These are phyloP conservation scores for Gambelia wislizenii DNA, from an alignment of 2,797 vertebrate species.

Conservation along the genomic window DNA sequence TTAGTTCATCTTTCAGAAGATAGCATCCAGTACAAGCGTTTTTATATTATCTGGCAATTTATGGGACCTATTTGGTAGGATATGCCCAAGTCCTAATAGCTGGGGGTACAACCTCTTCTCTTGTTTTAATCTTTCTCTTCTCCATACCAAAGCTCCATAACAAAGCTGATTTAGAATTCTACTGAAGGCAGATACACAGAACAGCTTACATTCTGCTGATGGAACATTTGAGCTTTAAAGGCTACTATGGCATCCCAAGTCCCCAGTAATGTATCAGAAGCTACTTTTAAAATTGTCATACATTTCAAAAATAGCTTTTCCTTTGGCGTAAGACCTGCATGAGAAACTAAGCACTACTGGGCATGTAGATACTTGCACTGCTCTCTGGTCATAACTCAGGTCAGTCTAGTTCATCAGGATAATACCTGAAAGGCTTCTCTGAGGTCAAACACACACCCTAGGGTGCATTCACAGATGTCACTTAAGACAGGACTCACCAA, in stretches of 20 bases:
- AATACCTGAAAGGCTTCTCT: background rate
- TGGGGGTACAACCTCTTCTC: background rate
- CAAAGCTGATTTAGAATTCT: background rate
- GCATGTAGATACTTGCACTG: background rate
- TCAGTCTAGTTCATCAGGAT: background rate
- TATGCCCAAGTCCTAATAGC: background rate
- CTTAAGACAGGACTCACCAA: background rate
- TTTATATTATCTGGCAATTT: background rate
- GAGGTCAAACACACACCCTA: background rate
- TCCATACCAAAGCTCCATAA: conserved; percentile 3
- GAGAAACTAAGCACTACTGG: background rate
- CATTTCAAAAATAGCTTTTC: background rate
- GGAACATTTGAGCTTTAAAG: background rate
- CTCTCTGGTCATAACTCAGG: background rate
- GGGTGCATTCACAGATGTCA: background rate
- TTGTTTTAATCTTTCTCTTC: background rate
- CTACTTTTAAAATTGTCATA: background rate
- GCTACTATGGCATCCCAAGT: background rate
- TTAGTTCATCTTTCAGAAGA: background rate
- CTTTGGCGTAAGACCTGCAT: background rate
- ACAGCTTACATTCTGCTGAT: no score
- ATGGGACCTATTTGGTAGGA: background rate
- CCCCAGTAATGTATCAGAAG: background rate
- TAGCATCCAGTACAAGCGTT: background rate
- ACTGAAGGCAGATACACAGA: background rate